These are phyloP conservation scores for Romanogobio albipinnatus DNA, from an alignment of 2,113 vertebrate genomes.

Conservation along the genomic window DNA sequence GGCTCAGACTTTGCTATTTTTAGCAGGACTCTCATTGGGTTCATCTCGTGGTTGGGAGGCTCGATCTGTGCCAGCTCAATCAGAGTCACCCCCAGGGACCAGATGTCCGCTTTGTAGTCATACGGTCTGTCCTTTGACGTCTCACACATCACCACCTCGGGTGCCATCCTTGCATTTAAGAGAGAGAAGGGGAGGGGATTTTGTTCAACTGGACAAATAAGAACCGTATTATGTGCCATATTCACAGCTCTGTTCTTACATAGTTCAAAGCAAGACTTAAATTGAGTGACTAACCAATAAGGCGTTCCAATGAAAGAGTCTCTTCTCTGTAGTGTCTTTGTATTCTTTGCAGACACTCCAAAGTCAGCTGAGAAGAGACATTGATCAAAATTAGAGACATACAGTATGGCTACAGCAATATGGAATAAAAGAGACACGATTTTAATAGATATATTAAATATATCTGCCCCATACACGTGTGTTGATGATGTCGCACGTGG, in stretches of 20 bases:
- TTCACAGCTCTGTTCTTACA: background rate
- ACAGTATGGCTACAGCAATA: conserved; percentile 26
- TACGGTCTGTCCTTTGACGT: conserved; percentile 98
- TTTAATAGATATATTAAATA: background rate
- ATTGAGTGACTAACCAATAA: conserved; percentile 89
- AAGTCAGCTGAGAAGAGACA: conserved; percentile 91
- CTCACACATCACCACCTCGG: conserved; percentile 99
- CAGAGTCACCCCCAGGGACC: conserved; percentile 96
- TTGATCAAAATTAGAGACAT: conserved; percentile 36
- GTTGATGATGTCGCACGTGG: no score
- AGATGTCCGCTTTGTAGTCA: conserved; percentile 97
- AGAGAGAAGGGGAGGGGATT: conserved; percentile 5
- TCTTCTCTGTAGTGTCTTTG: conserved; percentile 94
- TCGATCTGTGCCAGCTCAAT: conserved; percentile 98
- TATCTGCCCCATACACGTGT: background rate
- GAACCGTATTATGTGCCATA: background rate
- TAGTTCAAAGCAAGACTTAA: background rate
- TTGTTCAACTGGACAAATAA: background rate
- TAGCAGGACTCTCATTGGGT: conserved; percentile 96
- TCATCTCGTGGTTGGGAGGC: conserved; percentile 97
- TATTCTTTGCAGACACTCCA: conserved; percentile 98
- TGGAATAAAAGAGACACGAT: background rate
- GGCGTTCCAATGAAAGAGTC: conserved; percentile 99
- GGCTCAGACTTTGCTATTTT: conserved; percentile 99
- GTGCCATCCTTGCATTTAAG: conserved; percentile 88